These are phyloP conservation scores for Astatotilapia flaviijosephi DNA, from an alignment of 2,113 vertebrate genomes.

Conservation along the genomic window DNA sequence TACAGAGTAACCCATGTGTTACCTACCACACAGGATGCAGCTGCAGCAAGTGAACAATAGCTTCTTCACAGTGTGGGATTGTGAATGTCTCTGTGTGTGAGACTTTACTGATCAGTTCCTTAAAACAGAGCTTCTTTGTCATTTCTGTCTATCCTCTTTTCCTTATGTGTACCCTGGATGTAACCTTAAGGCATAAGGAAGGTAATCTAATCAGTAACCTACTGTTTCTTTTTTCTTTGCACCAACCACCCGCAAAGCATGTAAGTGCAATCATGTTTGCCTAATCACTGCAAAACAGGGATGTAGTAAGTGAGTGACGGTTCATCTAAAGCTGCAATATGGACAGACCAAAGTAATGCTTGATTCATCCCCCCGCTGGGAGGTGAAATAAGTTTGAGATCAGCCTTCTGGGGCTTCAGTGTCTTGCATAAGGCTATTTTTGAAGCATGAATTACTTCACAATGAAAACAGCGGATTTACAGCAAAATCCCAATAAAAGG, in stretches of 20 bases:
- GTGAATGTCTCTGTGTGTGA: neutral
- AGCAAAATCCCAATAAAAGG: neutral
- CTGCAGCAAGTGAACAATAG: constrained; percentile 46
- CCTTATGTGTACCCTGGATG: neutral
- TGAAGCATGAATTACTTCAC: neutral
- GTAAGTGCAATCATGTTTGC: constrained; percentile 3
- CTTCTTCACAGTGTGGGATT: neutral
- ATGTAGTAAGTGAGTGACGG: neutral
- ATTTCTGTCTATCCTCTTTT: constrained; percentile 2
- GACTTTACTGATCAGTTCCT: neutral
- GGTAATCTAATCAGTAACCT: constrained; percentile 52
- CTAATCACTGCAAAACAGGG: constrained; percentile 17
- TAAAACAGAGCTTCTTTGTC: constrained; percentile 32
- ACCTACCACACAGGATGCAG: constrained; percentile 64
- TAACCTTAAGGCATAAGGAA: neutral
- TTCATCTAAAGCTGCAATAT: neutral
- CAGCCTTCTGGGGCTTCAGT: neutral
- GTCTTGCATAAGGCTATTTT: neutral
- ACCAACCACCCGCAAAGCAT: neutral
- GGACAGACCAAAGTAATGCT: neutral
- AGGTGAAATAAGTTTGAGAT: neutral
- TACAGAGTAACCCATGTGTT: constrained; percentile 3
- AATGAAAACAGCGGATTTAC: neutral
- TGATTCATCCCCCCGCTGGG: neutral
- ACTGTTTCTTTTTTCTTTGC: neutral